phyloP scores from a whole-genome alignment of 2,113 vertebrate genomes.

The Neogobius melanostomus region DNA sequence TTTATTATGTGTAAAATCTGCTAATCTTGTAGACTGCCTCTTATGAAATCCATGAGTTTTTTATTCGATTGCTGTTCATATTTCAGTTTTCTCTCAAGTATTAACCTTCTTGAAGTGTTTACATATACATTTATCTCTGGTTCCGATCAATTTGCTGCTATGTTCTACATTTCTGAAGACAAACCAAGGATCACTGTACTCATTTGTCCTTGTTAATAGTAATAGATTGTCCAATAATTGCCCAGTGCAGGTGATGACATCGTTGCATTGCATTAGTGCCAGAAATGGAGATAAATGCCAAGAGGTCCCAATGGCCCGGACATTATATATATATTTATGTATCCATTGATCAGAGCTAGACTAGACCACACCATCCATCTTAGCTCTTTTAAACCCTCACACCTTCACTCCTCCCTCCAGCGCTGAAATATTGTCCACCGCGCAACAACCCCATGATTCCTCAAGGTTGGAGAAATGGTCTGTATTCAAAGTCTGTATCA shows the following conservation, averaged over 20 bases:
- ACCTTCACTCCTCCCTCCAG: conserved; percentile 31
- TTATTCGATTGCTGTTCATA: too few relatives aligned
- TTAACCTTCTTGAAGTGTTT: too few relatives aligned
- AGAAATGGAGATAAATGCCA: conserved; percentile 16
- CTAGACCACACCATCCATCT: conserved; percentile 36
- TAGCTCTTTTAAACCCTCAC: conserved; percentile 2
- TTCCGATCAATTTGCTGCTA: background rate
- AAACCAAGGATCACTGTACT: conserved; percentile 8
- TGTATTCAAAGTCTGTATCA: background rate
- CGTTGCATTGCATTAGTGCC: conserved; percentile 13
- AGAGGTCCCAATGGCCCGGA: conserved; percentile 10
- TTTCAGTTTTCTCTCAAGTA: too few relatives aligned
- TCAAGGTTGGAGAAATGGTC: conserved; percentile 34
- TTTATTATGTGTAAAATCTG: too few relatives aligned
- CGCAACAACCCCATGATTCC: conserved; percentile 41
- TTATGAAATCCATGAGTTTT: too few relatives aligned
- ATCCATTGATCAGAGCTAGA: conserved; percentile 32
- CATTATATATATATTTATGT: conserved; percentile 41
- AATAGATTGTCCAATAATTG: conserved; percentile 15
- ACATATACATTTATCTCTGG: background rate
- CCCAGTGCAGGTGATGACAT: conserved; percentile 17
- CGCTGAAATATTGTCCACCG: conserved; percentile 50
- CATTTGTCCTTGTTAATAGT: conserved; percentile 19
- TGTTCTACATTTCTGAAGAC: background rate
- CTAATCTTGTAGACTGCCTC: too few relatives aligned